Evolutionary conservation across 2,113 vertebrate species (phyloP).

Genomic region (Ovis canadensis): DNA sequence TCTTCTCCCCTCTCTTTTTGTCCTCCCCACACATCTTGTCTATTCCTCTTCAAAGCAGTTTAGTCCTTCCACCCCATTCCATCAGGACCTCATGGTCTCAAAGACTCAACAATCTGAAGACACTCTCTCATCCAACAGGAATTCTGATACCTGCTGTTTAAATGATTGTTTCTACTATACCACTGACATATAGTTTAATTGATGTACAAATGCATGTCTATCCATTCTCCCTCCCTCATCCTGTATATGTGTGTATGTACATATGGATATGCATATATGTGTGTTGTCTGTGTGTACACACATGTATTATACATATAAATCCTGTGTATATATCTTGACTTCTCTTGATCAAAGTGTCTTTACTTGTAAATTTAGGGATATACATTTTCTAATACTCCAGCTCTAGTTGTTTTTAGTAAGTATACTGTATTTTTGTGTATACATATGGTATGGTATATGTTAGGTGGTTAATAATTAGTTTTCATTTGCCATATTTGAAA

Average conservation of each 20-base stretch:
- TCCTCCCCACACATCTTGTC: too few species aligned
- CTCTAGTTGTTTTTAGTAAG: neutral
- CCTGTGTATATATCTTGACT: neutral
- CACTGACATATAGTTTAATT: neutral
- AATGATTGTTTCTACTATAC: neutral
- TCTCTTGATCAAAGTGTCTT: neutral
- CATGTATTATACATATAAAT: neutral
- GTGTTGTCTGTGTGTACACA: neutral
- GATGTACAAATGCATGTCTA: neutral
- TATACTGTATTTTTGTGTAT: neutral
- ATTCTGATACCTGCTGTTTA: neutral
- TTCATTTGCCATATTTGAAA: neutral
- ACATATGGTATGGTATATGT: neutral
- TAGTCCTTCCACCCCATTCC: neutral
- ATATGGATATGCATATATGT: neutral
- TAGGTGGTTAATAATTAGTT: neutral
- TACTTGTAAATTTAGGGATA: neutral
- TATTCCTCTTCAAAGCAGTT: neutral
- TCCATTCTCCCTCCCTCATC: neutral
- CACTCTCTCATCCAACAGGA: neutral
- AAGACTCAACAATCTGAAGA: neutral
- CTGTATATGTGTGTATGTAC: accelerated
- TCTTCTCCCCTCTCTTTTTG: neutral
- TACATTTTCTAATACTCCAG: neutral
- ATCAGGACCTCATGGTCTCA: neutral